A percentile compares a stretch with the other conserved stretches of the same genome.
These are phyloP conservation scores for Cisticola juncidis DNA, from an alignment of 2,113 vertebrate species.

Conservation along the genomic window DNA sequence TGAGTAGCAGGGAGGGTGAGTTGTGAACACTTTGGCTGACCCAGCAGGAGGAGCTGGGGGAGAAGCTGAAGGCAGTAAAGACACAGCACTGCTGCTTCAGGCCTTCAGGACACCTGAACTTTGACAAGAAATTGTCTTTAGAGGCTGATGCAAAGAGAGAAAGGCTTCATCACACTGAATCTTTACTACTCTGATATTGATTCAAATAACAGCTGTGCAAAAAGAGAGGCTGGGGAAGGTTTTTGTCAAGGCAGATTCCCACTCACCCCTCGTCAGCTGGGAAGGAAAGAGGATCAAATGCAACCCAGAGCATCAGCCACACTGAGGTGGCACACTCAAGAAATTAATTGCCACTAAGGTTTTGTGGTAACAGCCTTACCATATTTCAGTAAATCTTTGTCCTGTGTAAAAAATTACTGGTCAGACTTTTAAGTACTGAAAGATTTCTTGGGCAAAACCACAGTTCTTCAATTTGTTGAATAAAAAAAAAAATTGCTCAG, in stretches of 20 bases:
- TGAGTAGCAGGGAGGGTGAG: background rate
- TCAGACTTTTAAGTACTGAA: background rate
- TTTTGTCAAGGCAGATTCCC: background rate
- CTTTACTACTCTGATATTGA: background rate
- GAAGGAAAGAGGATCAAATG: background rate
- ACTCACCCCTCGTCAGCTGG: background rate
- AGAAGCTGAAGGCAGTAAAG: background rate
- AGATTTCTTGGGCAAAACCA: background rate
- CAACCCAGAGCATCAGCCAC: background rate
- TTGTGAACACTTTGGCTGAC: background rate
- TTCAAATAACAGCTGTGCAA: background rate
- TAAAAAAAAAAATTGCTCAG: background rate
- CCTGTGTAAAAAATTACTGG: background rate
- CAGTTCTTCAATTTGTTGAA: background rate
- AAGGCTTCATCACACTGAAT: background rate
- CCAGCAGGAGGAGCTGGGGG: background rate
- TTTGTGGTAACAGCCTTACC: background rate
- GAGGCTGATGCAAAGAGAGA: background rate
- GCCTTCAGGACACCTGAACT: background rate
- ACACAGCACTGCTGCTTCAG: background rate
- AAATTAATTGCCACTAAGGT: background rate
- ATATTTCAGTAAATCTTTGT: background rate
- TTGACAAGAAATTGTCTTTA: background rate
- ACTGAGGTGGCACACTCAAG: background rate
- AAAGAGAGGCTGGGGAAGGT: background rate